A percentile compares a stretch with the other conserved stretches of the same genome.
phyloP scores from a whole-genome alignment of 2,888 invertebrate species.

The Trileptium ribeirensis region DNA sequence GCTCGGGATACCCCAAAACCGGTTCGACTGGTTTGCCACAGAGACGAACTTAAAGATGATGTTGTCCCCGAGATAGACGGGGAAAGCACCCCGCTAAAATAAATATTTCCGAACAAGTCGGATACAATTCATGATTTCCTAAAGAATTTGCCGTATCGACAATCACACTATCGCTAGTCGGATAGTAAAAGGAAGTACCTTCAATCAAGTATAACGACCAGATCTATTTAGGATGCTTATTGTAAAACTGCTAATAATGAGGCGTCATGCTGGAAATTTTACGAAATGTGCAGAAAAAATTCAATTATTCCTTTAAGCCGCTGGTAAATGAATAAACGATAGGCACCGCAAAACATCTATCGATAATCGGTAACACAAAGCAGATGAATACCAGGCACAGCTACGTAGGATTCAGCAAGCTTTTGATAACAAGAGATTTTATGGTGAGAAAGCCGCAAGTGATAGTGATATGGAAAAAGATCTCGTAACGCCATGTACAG shows the following conservation, averaged over 20 bases:
- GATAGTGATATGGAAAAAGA: conserved; percentile 14
- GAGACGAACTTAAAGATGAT: background rate
- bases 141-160: too few relatives aligned
- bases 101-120: too few relatives aligned
- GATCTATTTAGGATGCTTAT: background rate
- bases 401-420: background rate
- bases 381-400: background rate
- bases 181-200: background rate
- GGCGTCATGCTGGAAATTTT: background rate
- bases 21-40: background rate
- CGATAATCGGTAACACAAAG: too few relatives aligned
- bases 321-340: background rate
- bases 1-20: background rate
- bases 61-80: background rate
- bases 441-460: background rate
- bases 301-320: background rate
- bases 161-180: background rate
- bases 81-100: too few relatives aligned
- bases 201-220: background rate
- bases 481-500: too few relatives aligned
- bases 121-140: too few relatives aligned
- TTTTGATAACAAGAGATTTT: background rate
- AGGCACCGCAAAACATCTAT: too few relatives aligned
- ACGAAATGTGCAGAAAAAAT: background rate
- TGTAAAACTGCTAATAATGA: background rate